phyloP scores from a whole-genome alignment of 1,140 invertebrate species.

The Scylla paramamosain region DNA sequence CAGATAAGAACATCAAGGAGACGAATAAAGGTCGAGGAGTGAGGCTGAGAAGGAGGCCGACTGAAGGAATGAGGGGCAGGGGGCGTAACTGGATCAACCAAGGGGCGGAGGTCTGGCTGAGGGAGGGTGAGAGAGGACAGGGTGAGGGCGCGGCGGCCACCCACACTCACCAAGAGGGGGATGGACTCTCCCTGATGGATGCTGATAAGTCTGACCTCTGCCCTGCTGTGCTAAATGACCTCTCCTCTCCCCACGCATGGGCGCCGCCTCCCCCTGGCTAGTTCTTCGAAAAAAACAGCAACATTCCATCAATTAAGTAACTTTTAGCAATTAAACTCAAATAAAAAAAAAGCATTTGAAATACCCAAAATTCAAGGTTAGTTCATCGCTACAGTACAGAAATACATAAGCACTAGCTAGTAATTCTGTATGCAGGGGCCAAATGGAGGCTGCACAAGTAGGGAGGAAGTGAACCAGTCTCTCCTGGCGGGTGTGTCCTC shows the following conservation, averaged over 20 bases:
- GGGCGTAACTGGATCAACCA: not conserved
- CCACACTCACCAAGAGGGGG: conserved; percentile 9
- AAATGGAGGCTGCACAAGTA: too few species aligned
- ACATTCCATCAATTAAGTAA: not conserved
- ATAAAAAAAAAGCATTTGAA: too few species aligned
- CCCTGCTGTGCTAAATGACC: not conserved
- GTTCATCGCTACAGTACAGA: too few species aligned
- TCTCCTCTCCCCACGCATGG: not conserved
- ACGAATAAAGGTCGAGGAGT: not conserved
- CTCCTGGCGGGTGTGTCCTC: not conserved
- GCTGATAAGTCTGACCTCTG: not conserved
- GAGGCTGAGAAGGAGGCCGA: not conserved
- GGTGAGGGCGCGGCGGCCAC: not conserved
- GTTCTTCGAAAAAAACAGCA: not conserved
- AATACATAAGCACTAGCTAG: too few species aligned
- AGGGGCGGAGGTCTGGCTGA: not conserved
- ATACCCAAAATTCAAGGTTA: too few species aligned
- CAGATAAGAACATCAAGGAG: not conserved
- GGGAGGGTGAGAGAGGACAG: not conserved
- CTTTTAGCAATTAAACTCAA: too few species aligned
- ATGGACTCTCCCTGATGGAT: not conserved
- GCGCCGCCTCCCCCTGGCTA: not conserved
- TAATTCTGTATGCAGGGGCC: too few species aligned
- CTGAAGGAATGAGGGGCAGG: not conserved
- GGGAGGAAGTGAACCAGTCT: too few species aligned